Conservation (phyloP, 2,113 vertebrate genomes). For the Chloroceryle aenea region DNA sequence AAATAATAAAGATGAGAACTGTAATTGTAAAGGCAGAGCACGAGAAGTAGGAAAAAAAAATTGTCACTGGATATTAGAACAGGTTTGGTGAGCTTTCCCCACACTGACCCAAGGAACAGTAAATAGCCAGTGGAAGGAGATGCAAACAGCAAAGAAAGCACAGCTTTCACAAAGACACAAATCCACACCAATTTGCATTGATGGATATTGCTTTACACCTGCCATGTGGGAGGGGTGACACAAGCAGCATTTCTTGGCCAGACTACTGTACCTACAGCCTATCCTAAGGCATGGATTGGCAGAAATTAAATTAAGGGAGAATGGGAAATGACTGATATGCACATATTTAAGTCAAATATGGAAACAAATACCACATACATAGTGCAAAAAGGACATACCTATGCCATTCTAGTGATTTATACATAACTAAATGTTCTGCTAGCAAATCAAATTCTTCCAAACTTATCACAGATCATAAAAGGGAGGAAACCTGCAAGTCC, state of each 20-base stretch:
- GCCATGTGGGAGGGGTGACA: background rate
- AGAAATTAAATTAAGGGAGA: background rate
- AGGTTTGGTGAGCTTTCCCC: background rate
- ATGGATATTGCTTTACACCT: background rate
- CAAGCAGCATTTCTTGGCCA: background rate
- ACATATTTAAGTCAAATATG: background rate
- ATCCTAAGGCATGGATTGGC: background rate
- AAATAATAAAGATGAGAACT: background rate
- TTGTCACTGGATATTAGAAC: background rate
- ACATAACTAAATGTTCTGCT: background rate
- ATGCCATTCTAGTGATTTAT: background rate
- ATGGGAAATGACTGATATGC: background rate
- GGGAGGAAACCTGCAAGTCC: background rate
- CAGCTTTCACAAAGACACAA: background rate
- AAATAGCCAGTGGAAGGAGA: background rate
- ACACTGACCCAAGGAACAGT: background rate
- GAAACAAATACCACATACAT: background rate
- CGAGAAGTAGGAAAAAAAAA: background rate
- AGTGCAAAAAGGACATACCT: background rate
- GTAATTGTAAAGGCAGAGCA: background rate
- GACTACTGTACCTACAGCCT: background rate
- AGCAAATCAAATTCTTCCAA: background rate
- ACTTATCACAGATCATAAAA: background rate
- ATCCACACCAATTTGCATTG: background rate
- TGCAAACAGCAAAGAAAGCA: background rate